Percentiles rank a stretch among this genome's conserved stretches.
These are phyloP conservation scores for Canis aureus DNA, from an alignment of 2,113 vertebrate genomes.

Conservation along the genomic window DNA sequence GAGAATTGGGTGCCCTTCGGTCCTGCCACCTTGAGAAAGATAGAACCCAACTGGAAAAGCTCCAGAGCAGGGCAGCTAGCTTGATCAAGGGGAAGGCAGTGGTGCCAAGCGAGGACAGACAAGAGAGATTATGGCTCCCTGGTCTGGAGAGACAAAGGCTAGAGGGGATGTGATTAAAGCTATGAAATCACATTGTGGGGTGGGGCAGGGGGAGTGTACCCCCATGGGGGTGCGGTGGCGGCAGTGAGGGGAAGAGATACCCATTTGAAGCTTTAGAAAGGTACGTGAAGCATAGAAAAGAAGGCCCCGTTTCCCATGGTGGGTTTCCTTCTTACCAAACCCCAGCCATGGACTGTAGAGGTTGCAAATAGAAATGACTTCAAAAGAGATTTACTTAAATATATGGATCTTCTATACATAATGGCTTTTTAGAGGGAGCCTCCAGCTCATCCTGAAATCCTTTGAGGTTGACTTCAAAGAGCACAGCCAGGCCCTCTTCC, in stretches of 20 bases:
- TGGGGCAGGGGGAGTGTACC: neutral
- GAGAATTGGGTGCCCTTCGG: neutral
- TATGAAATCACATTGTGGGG: neutral
- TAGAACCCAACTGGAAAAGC: neutral
- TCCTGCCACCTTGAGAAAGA: constrained; percentile 40
- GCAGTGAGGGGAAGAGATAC: neutral
- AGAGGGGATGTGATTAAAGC: neutral
- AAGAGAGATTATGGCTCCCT: neutral
- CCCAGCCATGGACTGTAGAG: neutral
- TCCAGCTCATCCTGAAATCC: neutral
- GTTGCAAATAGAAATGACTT: neutral
- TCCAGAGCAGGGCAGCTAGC: constrained; percentile 19
- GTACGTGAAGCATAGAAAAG: neutral
- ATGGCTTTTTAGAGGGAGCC: constrained; percentile 10
- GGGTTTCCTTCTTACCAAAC: neutral
- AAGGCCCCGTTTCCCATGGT: neutral
- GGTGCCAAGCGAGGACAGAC: neutral
- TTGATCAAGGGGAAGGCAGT: neutral
- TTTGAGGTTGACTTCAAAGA: constrained; percentile 73
- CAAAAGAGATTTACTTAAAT: neutral
- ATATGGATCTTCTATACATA: neutral
- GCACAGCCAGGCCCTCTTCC: constrained; percentile 45
- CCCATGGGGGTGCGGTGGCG: neutral
- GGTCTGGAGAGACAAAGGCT: neutral
- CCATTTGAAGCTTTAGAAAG: neutral